Percentiles rank a stretch among this genome's conserved stretches.
Evolutionary conservation across 2,113 vertebrate genomes (phyloP).

Genomic region (Rhipidura dahli): DNA sequence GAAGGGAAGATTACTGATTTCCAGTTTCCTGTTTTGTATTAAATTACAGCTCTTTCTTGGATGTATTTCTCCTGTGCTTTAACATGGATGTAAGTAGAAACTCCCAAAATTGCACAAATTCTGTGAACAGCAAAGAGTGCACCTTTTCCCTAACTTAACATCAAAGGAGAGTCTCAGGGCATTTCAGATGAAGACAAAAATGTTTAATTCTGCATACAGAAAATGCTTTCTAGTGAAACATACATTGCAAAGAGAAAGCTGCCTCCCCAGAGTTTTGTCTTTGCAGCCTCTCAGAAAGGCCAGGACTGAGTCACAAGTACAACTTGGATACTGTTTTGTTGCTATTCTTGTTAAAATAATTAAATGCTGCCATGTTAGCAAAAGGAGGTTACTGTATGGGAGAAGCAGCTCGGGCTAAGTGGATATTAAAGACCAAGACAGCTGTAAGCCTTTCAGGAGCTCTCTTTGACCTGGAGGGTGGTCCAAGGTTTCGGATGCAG

Average conservation of each 20-base stretch:
- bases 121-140: background rate
- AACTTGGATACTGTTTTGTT: background rate
- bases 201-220: background rate
- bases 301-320: background rate
- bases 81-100: background rate
- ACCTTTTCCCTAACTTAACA: background rate
- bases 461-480: background rate
- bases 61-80: background rate
- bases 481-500: background rate
- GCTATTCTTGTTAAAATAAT: background rate
- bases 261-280: background rate
- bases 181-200: constrained; percentile 33
- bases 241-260: background rate
- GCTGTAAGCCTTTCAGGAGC: background rate
- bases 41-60: background rate
- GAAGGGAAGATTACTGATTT: background rate
- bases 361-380: background rate
- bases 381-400: background rate
- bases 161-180: background rate
- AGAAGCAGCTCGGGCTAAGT: background rate
- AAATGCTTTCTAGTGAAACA: background rate
- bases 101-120: background rate
- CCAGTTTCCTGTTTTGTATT: background rate
- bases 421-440: background rate
- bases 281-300: background rate